Evolutionary conservation across 92 coral and sea anemone species (phyloP).

Genomic region (Epizoanthus rinbou): DNA sequence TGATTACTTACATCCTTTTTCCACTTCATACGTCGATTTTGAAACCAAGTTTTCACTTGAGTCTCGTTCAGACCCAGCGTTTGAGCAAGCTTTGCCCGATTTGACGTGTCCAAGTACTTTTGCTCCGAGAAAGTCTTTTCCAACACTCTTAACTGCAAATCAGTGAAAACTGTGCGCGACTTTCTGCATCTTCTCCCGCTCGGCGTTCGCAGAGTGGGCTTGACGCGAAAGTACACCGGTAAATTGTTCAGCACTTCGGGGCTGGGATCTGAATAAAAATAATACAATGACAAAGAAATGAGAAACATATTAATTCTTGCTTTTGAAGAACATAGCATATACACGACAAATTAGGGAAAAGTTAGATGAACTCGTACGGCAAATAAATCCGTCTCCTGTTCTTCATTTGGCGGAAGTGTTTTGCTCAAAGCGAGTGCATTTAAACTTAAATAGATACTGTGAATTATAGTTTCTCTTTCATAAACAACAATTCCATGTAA

Average conservation of each 20-base stretch:
- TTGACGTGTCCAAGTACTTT: conserved; percentile 93
- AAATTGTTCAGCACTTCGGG: conserved; percentile 85
- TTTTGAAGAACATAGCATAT: background rate
- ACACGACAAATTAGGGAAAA: background rate
- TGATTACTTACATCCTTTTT: conserved; percentile 73
- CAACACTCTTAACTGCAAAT: conserved; percentile 88
- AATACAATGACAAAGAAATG: background rate
- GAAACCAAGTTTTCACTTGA: conserved; percentile 99
- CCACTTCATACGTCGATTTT: conserved; percentile 97
- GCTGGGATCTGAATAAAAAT: conserved; percentile 66
- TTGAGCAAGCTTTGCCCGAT: conserved; percentile 91
- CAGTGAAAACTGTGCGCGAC: conserved; percentile 98
- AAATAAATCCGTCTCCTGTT: no score
- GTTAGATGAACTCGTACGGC: no score
- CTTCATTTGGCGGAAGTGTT: no score
- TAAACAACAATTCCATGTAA: no score
- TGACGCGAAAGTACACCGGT: conserved; percentile 97
- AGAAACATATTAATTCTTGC: background rate
- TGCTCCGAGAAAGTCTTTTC: conserved; percentile 98
- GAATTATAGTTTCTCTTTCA: no score
- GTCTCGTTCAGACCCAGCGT: conserved; percentile 95
- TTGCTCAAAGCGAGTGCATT: no score
- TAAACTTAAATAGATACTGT: no score
- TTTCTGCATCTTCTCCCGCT: conserved; percentile 96
- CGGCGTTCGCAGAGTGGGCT: conserved; percentile 92